Evolutionary conservation across 2,113 vertebrate species (phyloP), one percentile per base, ranked within the genome.

Genomic region (Nycticebus coucang): DNA sequence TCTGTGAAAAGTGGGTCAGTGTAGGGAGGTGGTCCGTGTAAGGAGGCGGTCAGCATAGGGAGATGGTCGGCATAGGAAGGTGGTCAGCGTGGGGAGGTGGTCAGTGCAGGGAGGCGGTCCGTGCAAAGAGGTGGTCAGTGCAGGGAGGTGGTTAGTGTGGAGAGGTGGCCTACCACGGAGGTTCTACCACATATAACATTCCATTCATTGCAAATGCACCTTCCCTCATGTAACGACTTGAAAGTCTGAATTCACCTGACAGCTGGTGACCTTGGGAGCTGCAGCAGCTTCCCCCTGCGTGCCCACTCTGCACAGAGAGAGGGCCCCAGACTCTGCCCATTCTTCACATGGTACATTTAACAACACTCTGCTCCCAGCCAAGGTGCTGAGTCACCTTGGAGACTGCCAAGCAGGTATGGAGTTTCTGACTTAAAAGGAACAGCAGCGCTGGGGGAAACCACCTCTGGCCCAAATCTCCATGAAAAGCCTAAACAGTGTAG

Each of bases 401-500:
- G 15, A 82, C 41, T 53, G 86, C 64, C 86, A 80, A 7, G 22
- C 57, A 41, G 33, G 33, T 9, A 18, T 24, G 55, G 77, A 28
- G 8, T 18, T 87, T 75, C 15, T 55, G 22, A n/a, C 30, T 37
- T 2, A 53, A 33, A 50, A 87, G 41, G 35, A 22, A 26, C 17
- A 66, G 28, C 35, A 41, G 18, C 66, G 26, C 24, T 17, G 11
- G 14, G 12, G 1, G 4, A 89, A 60, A 18, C 15, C 41, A 74
- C 33, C 26, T 2, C 30, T 12, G 53, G 35, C 66, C 24, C 62
- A 24, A 55, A 45, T 8, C 30, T 7, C 4, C 2, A 6, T 0
- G 17, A 26, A 17, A 30, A 78, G 12, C 33, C 22, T 13, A 5
- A 18, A 26, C 17, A 9, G 13, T 0, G 0, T 3, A 4, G 68